Base-by-base conservation (phyloP, 2,797 vertebrate genomes). In the Trachops cirrhosus region DNA sequence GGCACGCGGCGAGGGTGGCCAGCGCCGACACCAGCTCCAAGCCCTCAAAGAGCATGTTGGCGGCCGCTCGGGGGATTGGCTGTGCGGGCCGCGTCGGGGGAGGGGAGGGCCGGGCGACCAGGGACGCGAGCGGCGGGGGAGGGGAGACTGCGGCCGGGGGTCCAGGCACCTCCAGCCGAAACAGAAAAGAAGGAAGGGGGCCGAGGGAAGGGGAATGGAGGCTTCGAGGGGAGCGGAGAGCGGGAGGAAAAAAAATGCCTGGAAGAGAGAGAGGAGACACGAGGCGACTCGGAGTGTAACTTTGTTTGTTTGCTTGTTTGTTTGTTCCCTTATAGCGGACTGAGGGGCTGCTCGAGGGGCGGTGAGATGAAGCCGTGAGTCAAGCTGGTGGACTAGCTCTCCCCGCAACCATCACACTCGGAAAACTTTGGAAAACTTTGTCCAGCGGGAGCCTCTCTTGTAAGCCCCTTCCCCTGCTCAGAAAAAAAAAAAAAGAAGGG, bases 1-100 rank as follows among this genome's bases (percentile, higher is more conserved):
- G 97, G 98, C 99, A 99, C 95, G 99, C 99, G 96, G 99, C 99
- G 97, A 99, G 98, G 24, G 99, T 99, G 98, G 99, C 99, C 98
- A 99, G 98, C 96, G 99, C 99, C 97, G 99, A 99, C 97, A 99
- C 98, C 97, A 99, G 98, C 98, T 99, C 99, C 98, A 99, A 99
- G 93, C 99, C 98, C 98, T 99, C 98, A 98, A 99, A 99, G 96
- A 99, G 98, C 99, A 99, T 99, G 98, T 96, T 98, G 98, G 94
- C 91, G 97, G 96, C 96, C 94, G 97, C 98, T 96, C 54, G 97
- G 98, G 97, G 97, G 97, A 95, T 97, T 97, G 97, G 97, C 97
- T 98, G 95, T 94, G 93, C 93, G 6, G 88, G 94, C 92, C 91
- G 82, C 94, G 50, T 89, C 94, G 96, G 97, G 97, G 96, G 97